These are phyloP conservation scores for Ondatra zibethicus DNA, from an alignment of 2,113 vertebrate genomes.

Conservation along the genomic window DNA sequence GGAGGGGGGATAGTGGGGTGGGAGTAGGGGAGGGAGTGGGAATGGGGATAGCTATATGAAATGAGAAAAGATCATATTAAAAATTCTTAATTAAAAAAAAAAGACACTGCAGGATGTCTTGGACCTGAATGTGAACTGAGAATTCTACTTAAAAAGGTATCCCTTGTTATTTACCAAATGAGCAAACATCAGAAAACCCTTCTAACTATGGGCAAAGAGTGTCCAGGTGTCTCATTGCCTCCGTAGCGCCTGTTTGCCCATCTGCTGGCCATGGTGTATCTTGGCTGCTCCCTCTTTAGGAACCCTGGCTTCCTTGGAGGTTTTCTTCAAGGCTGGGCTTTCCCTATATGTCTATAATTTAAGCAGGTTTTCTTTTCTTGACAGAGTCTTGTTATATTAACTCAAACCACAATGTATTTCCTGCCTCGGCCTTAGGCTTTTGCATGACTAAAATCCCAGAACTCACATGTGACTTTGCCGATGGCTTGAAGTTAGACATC, in stretches of 20 bases:
- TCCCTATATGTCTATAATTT: neutral
- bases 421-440: neutral
- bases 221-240: neutral
- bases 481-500: neutral
- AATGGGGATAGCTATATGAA: too few relatives aligned
- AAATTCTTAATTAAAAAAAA: too few relatives aligned
- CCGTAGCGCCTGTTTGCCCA: fast-evolving
- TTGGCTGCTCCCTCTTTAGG: neutral
- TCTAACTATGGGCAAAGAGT: too few relatives aligned
- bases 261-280: fast-evolving
- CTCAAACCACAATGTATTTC: neutral
- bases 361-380: neutral
- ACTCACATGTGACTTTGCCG: neutral
- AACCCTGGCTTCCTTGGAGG: fast-evolving
- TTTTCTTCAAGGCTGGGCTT: neutral
- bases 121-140: neutral
- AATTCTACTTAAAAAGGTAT: neutral
- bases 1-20: too few relatives aligned
- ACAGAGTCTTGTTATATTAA: neutral
- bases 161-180: neutral
- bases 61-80: too few relatives aligned
- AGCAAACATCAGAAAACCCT: neutral
- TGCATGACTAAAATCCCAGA: too few relatives aligned
- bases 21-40: too few relatives aligned
- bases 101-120: fast-evolving